phyloP scores from a whole-genome alignment of 2,888 invertebrate species.

The Laothoe populi region DNA sequence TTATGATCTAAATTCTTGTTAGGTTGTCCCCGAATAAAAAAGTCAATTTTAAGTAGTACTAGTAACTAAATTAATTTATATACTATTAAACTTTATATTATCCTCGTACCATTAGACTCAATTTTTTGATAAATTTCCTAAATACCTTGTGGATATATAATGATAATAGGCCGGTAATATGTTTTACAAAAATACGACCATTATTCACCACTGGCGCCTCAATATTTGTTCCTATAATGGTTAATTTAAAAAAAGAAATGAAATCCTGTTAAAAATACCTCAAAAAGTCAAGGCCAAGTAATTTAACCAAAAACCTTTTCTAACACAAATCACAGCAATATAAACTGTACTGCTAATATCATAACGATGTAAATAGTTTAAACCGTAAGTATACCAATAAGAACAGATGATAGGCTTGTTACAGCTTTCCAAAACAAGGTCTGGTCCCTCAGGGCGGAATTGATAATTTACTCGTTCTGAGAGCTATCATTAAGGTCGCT shows the following conservation, averaged over 20 bases:
- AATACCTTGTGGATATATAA: neutral
- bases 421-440: slow-evolving; percentile 74
- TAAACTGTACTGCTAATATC: neutral
- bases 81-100: no score
- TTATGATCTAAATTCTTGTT: no score
- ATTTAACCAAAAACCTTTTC: slow-evolving; percentile 44
- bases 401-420: slow-evolving; percentile 72
- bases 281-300: slow-evolving; percentile 51
- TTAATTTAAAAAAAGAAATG: no score
- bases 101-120: no score
- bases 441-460: slow-evolving; percentile 78
- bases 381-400: slow-evolving; percentile 50
- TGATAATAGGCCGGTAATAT: neutral
- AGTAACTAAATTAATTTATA: no score
- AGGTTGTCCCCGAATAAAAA: no score
- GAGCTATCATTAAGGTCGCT: slow-evolving; percentile 81
- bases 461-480: slow-evolving; percentile 83
- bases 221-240: neutral
- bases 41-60: no score
- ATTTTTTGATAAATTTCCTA: no score
- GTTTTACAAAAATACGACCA: neutral
- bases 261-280: slow-evolving; percentile 38
- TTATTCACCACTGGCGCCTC: neutral
- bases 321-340: neutral
- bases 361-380: slow-evolving; percentile 14